Base-by-base conservation (phyloP, 2,113 vertebrate genomes). In the Cololabis saira region DNA sequence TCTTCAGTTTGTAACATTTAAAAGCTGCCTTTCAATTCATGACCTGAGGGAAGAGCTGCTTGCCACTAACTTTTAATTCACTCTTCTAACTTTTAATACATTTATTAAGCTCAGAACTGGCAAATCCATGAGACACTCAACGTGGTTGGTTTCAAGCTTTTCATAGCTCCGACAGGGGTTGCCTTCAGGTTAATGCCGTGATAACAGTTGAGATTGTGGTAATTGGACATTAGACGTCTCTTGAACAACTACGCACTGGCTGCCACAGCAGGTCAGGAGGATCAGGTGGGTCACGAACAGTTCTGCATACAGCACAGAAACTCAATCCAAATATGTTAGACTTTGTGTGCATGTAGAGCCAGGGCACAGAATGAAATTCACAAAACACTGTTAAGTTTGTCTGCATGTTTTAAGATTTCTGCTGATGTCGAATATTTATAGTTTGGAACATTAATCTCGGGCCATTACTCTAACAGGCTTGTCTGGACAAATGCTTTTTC, bases 51-150 rank as follows among this genome's bases (percentile, higher is more conserved):
- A 43, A 65, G 62, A 68, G 55, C 53, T 65, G 50, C 52, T 37
- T 56, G 33, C 33, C 33, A 37, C 33, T 37, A 7, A 22, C 22
- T 22, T 22, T 54, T 37, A 68, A 37, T 51, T 42, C 47, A 51
- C 16, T 60, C 33, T 9, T 9, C 33, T 37, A 7, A 22, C 22
- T 22, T 22, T 54, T 37, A 68, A 37, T 51, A 48, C 15, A 53
- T 30, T 42, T 43, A 55, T 59, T 19, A 12, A 14, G 51, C 61
- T 63, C 18, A 49, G 27, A 61, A 67, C 67, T 52, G 56, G 24
- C 49, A 64, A 65, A 50, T 79, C 71, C 54, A 69, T 67, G 60
- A 63, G 45, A 45, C 44, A 12, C 67, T 70, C 47, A 12, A 15
- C 65, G 71, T 70, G 42, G 56, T 61, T 57, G 41, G 45, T 37